phyloP scores from a whole-genome alignment of 2,113 vertebrate species.

The Gymnobelideus leadbeateri region DNA sequence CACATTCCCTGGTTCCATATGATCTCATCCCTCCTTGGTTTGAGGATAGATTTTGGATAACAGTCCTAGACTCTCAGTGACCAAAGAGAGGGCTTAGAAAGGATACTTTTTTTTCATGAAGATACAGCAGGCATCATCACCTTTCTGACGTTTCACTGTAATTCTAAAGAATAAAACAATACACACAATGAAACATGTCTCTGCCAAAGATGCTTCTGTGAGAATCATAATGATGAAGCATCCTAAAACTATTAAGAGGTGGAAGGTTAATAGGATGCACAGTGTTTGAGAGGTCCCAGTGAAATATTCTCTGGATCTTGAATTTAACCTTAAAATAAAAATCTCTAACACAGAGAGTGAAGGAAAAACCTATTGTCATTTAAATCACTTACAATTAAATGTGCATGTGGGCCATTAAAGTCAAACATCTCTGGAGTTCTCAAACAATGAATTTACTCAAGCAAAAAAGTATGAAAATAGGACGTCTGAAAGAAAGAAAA shows the following conservation, averaged over 20 bases:
- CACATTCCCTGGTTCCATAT: background rate
- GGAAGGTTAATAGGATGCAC: constrained; percentile 61
- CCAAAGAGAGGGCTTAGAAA: constrained; percentile 34
- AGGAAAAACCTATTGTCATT: constrained; percentile 48
- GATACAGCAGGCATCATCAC: constrained; percentile 14
- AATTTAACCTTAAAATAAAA: constrained; percentile 52
- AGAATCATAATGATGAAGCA: constrained; percentile 40
- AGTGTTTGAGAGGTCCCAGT: constrained; percentile 48
- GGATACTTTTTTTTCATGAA: background rate
- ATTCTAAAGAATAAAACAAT: constrained; percentile 38
- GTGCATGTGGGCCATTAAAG: constrained; percentile 37
- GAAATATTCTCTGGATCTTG: constrained; percentile 35
- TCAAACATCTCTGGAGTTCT: constrained; percentile 58
- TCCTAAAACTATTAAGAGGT: constrained; percentile 62
- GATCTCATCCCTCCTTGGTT: background rate
- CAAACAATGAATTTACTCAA: constrained; percentile 68
- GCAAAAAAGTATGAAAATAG: constrained; percentile 39
- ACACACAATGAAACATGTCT: constrained; percentile 58
- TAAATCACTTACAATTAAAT: constrained; percentile 65
- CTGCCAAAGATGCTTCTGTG: constrained; percentile 10
- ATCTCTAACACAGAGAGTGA: constrained; percentile 45
- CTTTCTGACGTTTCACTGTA: constrained; percentile 53
- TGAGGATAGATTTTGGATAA: constrained; percentile 24
- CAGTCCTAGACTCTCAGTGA: background rate
- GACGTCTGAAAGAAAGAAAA: constrained; percentile 56